Conservation (phyloP, 2,113 vertebrate species). For the Pipra filicauda region DNA sequence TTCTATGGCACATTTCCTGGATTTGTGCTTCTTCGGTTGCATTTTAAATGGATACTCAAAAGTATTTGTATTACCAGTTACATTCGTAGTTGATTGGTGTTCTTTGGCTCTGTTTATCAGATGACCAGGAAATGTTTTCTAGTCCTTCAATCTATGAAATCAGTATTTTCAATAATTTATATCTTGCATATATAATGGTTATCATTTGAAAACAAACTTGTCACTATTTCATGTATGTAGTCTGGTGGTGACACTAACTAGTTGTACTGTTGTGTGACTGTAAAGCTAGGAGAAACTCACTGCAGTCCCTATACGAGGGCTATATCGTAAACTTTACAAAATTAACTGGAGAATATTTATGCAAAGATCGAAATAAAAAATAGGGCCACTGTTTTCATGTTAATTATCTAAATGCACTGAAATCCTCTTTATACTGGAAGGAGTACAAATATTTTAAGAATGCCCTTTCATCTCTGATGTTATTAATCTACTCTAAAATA, state of each 20-base stretch:
- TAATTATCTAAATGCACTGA: conserved; percentile 66
- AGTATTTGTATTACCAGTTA: not conserved
- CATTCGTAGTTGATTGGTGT: not conserved
- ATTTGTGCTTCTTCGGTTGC: not conserved
- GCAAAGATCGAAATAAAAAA: conserved; percentile 46
- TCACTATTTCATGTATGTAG: not conserved
- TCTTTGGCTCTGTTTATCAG: not conserved
- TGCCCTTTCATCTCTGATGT: conserved; percentile 25
- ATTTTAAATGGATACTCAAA: not conserved
- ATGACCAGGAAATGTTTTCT: not conserved
- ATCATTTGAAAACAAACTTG: not conserved
- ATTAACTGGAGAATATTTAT: conserved; percentile 30
- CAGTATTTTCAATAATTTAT: not conserved
- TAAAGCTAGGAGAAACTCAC: not conserved
- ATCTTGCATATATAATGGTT: not conserved
- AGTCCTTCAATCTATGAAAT: not conserved
- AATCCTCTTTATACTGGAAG: conserved; percentile 53
- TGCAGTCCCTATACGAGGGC: not conserved
- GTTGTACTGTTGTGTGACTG: not conserved
- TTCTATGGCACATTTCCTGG: not conserved
- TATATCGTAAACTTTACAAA: not conserved
- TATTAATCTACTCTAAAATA: conserved; percentile 50
- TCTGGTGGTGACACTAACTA: not conserved
- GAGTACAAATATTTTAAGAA: conserved; percentile 30
- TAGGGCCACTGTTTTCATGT: conserved; percentile 13